Conservation (phyloP, 2,797 vertebrate species). For the Sylvilagus floridanus region DNA sequence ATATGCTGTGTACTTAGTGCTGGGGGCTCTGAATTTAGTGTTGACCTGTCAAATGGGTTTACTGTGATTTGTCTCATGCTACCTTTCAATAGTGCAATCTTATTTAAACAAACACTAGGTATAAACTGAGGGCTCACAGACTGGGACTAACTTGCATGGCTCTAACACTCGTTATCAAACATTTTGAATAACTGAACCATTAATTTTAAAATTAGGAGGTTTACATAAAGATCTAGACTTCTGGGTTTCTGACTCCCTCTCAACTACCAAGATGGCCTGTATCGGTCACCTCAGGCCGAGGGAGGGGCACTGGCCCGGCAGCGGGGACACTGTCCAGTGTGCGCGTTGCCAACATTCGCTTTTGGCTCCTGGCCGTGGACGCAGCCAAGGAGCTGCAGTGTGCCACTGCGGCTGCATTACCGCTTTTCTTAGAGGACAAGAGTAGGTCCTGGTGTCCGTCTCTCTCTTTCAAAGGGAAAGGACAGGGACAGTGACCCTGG, state of each 20-base stretch:
- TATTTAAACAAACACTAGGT: not conserved
- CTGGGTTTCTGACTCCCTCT: conserved; percentile 6
- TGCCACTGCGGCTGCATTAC: too few species aligned
- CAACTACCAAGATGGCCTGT: not conserved
- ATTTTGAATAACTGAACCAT: not conserved
- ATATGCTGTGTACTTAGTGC: not conserved
- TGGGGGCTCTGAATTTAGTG: not conserved
- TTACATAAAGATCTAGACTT: conserved; percentile 9
- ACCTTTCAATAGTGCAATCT: not conserved
- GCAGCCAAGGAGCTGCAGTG: not conserved
- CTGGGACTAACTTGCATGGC: not conserved
- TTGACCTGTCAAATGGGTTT: conserved; percentile 6
- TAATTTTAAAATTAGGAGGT: conserved; percentile 44
- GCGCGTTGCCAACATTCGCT: not conserved
- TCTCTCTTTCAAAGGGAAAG: not conserved
- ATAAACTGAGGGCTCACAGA: not conserved
- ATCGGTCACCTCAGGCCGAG: not conserved
- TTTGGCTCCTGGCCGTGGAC: not conserved
- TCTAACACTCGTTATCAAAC: not conserved
- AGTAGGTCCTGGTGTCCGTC: not conserved
- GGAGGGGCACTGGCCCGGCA: not conserved
- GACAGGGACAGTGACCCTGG: not conserved
- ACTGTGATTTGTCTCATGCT: not conserved
- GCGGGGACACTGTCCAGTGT: not conserved
- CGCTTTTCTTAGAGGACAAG: not conserved